phyloP scores from a whole-genome alignment of 1,140 invertebrate species.

The Myzus persicae region DNA sequence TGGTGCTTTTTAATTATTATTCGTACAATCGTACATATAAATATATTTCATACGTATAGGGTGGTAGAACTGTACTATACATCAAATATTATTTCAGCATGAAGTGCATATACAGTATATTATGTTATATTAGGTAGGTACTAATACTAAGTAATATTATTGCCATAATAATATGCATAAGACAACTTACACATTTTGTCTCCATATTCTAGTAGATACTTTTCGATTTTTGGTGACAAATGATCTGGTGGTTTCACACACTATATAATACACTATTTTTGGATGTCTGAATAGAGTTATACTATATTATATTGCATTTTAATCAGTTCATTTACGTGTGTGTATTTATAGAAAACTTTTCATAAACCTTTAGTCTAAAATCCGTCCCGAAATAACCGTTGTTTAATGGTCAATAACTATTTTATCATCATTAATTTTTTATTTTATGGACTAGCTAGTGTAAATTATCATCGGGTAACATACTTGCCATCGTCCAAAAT shows the following conservation, averaged over 20 bases:
- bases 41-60: neutral
- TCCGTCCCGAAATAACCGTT: conserved; percentile 29
- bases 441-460: neutral
- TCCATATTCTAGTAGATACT: neutral
- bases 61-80: neutral
- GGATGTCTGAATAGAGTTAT: neutral
- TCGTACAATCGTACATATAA: neutral
- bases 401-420: neutral
- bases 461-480: neutral
- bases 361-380: conserved; percentile 8
- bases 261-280: neutral
- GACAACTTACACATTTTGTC: neutral
- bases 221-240: neutral
- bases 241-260: neutral
- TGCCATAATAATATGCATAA: neutral
- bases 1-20: conserved; percentile 42
- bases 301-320: neutral
- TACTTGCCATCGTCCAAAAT: neutral
- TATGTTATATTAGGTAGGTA: neutral
- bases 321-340: neutral
- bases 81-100: neutral
- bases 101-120: neutral
- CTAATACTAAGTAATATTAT: neutral
- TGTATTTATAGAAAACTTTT: neutral
- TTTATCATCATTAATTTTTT: conserved; percentile 24